Evolutionary conservation across 2,113 vertebrate species (phyloP).

Genomic region (Oreochromis niloticus): DNA sequence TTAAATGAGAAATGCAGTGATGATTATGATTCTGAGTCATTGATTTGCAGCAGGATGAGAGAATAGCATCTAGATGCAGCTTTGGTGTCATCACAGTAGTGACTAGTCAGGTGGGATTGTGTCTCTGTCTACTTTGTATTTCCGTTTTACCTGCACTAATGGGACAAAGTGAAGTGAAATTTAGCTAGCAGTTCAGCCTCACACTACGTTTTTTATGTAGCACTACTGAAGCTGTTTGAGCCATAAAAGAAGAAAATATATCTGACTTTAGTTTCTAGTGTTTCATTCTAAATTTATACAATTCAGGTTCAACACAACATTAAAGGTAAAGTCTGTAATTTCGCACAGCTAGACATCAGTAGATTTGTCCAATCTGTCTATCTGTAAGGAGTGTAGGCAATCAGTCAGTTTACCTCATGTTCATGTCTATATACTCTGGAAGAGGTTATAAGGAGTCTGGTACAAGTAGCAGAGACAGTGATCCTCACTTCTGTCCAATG

Average conservation of each 20-base stretch:
- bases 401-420: background rate
- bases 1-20: background rate
- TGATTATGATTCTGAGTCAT: background rate
- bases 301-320: background rate
- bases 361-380: background rate
- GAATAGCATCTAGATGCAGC: background rate
- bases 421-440: background rate
- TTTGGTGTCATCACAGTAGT: background rate
- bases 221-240: background rate
- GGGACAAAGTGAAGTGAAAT: background rate
- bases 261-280: background rate
- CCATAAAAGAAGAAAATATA: background rate
- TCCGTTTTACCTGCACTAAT: background rate
- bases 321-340: background rate
- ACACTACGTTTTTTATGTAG: background rate
- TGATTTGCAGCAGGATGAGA: background rate
- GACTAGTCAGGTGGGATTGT: background rate
- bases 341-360: background rate
- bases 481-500: background rate
- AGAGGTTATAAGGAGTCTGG: background rate
- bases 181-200: background rate
- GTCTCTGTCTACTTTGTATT: background rate
- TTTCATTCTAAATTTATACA: background rate
- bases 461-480: background rate
- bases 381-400: background rate